Percentiles rank a stretch among this genome's conserved stretches.
phyloP scores from a whole-genome alignment of 2,888 invertebrate species.

The Mechanitis messenoides region DNA sequence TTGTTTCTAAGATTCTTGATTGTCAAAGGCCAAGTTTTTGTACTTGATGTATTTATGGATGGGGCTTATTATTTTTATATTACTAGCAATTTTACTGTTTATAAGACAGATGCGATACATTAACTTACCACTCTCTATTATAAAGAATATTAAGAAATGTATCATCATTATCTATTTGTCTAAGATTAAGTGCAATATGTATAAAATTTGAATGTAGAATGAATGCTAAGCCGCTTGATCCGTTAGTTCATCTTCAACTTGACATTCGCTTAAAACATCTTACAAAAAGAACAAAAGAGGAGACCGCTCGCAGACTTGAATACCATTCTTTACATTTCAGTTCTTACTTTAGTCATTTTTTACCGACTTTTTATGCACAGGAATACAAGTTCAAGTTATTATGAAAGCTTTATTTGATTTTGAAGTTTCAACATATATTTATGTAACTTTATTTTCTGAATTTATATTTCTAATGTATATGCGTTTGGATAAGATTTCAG shows the following conservation, averaged over 20 bases:
- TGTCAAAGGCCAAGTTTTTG: constrained; percentile 6
- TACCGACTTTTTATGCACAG: constrained; percentile 4
- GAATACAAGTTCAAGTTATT: constrained; percentile 6
- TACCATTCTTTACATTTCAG: constrained; percentile 1
- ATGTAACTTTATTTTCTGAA: neutral
- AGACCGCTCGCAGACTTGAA: constrained; percentile 5
- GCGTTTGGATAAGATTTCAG: too few species aligned
- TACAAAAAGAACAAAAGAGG: constrained; percentile 22
- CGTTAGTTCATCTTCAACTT: constrained; percentile 23
- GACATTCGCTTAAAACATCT: constrained; percentile 23
- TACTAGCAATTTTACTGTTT: neutral
- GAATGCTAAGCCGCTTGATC: constrained; percentile 1
- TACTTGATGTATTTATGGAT: constrained; percentile 12
- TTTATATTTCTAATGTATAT: neutral
- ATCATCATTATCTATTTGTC: too few species aligned
- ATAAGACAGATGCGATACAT: neutral
- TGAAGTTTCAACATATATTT: neutral
- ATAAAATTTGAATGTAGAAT: too few species aligned
- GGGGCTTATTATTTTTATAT: neutral
- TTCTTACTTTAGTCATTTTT: neutral
- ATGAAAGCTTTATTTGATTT: neutral
- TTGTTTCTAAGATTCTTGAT: constrained; percentile 16
- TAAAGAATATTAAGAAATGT: too few species aligned
- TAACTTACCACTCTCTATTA: neutral
- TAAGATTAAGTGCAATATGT: too few species aligned